phyloP scores from a whole-genome alignment of 2,797 vertebrate species.

The Halcyon leucocephala region DNA sequence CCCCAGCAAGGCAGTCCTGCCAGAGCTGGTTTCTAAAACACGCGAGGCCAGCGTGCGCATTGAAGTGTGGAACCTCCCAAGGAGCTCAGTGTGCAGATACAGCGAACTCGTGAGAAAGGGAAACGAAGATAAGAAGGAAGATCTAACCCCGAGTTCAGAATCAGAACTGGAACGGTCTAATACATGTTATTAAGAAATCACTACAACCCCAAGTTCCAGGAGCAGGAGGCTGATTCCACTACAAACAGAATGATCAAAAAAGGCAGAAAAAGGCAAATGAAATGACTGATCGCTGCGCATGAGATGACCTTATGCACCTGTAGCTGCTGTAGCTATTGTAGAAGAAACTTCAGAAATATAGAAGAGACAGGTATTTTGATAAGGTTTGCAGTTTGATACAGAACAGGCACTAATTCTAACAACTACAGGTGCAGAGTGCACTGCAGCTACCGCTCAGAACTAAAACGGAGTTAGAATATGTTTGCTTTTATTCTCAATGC shows the following conservation, averaged over 20 bases:
- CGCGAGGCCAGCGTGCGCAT: fast-evolving
- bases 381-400: background rate
- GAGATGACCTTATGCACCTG: background rate
- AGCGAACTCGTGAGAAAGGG: background rate
- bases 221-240: background rate
- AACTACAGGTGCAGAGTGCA: background rate
- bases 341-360: background rate
- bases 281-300: background rate
- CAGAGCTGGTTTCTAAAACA: background rate
- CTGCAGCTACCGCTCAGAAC: background rate
- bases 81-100: background rate
- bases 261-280: background rate
- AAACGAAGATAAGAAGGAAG: background rate
- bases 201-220: background rate
- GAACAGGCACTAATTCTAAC: background rate
- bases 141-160: background rate
- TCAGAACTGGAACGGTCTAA: background rate
- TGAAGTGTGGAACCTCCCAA: background rate
- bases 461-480: background rate
- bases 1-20: background rate
- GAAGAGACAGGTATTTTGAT: background rate
- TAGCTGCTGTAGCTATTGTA: background rate
- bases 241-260: background rate
- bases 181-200: fast-evolving
- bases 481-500: background rate